phyloP scores from a whole-genome alignment of 2,113 vertebrate genomes.

The Lanius collurio region DNA sequence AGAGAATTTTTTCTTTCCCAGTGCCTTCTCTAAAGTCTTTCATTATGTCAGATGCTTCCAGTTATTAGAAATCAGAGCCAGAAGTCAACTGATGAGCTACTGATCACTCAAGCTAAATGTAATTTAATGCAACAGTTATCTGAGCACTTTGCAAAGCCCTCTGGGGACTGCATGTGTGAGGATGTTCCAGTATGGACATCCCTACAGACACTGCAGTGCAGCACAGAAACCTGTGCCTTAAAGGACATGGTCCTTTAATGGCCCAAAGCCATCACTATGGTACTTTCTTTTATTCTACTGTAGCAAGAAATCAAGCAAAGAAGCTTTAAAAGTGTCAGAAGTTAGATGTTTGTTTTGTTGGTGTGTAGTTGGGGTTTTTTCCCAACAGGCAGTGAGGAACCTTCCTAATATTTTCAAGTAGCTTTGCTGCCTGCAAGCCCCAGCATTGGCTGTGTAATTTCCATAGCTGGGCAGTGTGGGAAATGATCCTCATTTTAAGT shows the following conservation, averaged over 20 bases:
- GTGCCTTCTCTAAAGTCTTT: neutral
- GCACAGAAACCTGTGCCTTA: accelerated
- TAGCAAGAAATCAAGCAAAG: neutral
- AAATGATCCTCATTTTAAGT: neutral
- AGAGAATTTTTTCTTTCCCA: neutral
- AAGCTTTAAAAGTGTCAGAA: neutral
- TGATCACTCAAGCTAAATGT: neutral
- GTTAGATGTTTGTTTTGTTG: neutral
- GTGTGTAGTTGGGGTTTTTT: accelerated
- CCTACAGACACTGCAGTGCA: neutral
- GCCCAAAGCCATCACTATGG: neutral
- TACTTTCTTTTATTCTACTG: neutral
- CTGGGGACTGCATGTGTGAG: neutral
- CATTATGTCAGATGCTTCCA: constrained; percentile 6
- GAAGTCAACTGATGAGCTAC: neutral
- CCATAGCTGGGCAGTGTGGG: neutral
- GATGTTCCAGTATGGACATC: neutral
- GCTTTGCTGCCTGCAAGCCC: neutral
- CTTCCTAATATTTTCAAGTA: neutral
- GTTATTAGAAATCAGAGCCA: constrained; percentile 11
- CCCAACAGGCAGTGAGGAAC: neutral
- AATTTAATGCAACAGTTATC: neutral
- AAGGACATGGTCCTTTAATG: neutral
- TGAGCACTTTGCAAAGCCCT: neutral
- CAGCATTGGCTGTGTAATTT: neutral